Evolutionary conservation across 2,113 vertebrate genomes (phyloP).

Genomic region (Xenus cinereus): DNA sequence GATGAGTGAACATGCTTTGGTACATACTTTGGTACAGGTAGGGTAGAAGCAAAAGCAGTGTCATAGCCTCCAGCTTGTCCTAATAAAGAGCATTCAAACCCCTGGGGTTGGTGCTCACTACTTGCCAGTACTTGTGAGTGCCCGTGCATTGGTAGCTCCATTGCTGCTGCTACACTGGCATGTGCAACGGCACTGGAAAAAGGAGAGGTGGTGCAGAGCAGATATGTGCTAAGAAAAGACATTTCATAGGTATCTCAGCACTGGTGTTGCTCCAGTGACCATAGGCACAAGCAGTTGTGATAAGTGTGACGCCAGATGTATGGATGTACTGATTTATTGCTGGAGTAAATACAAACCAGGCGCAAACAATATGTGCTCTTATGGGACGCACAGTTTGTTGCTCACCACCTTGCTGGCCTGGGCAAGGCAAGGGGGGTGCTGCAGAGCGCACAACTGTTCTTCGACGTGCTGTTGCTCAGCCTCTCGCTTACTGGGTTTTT

Average conservation of each 20-base stretch:
- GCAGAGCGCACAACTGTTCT: background rate
- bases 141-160: rapidly evolving
- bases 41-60: background rate
- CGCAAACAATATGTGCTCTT: background rate
- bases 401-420: background rate
- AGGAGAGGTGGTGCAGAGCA: background rate
- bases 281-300: background rate
- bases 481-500: background rate
- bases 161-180: background rate
- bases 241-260: background rate
- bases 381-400: rapidly evolving
- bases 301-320: background rate
- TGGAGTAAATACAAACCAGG: background rate
- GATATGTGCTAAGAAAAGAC: background rate
- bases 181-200: background rate
- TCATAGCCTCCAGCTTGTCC: background rate
- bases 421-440: background rate
- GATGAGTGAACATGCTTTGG: background rate
- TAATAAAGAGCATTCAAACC: background rate
- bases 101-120: rapidly evolving
- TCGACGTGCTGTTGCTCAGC: background rate
- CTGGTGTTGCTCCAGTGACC: background rate
- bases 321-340: background rate
- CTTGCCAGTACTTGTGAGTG: background rate
- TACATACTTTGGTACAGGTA: background rate